Percentiles rank a stretch among this genome's conserved stretches.
These are phyloP conservation scores for Mus caroli DNA, from an alignment of 2,797 vertebrate genomes.

Conservation along the genomic window DNA sequence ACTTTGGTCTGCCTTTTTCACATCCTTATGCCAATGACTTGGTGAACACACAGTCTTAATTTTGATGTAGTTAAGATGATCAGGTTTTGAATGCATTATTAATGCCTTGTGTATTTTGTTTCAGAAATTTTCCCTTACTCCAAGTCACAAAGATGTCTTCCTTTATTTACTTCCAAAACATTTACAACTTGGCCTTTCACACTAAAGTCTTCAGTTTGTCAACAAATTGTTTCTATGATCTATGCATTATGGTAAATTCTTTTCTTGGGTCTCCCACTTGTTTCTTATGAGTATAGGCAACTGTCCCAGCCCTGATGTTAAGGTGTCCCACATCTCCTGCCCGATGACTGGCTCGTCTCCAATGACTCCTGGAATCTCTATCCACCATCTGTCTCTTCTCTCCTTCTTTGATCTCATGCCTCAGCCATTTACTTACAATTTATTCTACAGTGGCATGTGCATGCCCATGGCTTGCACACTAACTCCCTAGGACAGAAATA, in stretches of 20 bases:
- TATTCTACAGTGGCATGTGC: not conserved
- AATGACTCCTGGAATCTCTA: not conserved
- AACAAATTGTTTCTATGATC: conserved; percentile 56
- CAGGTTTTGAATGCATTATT: conserved; percentile 62
- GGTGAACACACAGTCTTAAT: conserved; percentile 48
- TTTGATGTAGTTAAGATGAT: conserved; percentile 58
- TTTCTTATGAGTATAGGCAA: not conserved
- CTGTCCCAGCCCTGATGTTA: not conserved
- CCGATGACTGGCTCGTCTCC: not conserved
- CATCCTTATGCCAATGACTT: conserved; percentile 41
- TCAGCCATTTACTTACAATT: not conserved
- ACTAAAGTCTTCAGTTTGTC: conserved; percentile 30
- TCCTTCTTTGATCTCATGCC: not conserved
- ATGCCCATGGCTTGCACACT: not conserved
- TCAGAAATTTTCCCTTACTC: conserved; percentile 15
- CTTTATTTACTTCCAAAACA: conserved; percentile 52
- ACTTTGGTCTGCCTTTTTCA: conserved; percentile 23
- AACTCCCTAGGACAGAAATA: not conserved
- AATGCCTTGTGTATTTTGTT: conserved; percentile 38
- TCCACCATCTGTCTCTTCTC: not conserved
- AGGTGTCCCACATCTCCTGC: not conserved
- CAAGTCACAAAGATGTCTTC: not conserved
- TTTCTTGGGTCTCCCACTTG: not conserved
- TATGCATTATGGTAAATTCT: not conserved
- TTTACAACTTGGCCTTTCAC: conserved; percentile 59